These are phyloP conservation scores for Dastarcus helophoroides DNA, from an alignment of 2,888 invertebrate species.

Conservation along the genomic window DNA sequence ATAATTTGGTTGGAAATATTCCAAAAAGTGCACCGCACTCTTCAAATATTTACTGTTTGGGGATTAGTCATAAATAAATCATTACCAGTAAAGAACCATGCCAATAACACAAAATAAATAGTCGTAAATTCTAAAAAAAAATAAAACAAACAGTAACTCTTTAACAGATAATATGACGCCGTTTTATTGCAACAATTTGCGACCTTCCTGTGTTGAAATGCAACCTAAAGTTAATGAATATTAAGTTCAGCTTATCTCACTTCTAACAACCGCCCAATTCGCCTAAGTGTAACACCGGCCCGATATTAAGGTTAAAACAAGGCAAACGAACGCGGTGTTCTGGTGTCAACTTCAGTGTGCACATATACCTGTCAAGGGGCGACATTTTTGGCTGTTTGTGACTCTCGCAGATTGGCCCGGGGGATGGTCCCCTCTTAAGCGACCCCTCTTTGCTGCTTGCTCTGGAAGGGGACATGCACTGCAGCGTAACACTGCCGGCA, in stretches of 20 bases:
- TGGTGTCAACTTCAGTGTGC: too few species aligned
- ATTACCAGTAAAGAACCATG: not conserved
- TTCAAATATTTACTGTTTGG: too few species aligned
- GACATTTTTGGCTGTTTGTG: conserved; percentile 37
- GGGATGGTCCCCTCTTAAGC: conserved; percentile 35
- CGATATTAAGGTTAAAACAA: too few species aligned
- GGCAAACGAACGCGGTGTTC: too few species aligned
- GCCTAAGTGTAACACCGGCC: too few species aligned
- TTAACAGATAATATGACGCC: not conserved
- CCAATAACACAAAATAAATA: not conserved
- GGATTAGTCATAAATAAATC: not conserved
- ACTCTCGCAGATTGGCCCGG: conserved; percentile 30
- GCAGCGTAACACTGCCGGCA: conserved; percentile 33
- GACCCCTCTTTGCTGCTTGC: conserved; percentile 41
- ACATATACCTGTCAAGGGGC: conserved; percentile 37
- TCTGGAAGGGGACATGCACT: conserved; percentile 33
- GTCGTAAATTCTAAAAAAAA: not conserved
- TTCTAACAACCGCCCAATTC: too few species aligned
- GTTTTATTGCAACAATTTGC: not conserved
- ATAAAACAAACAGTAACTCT: not conserved
- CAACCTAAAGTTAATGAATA: too few species aligned
- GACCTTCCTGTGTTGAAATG: too few species aligned
- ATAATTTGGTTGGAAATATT: too few species aligned
- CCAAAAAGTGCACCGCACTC: too few species aligned
- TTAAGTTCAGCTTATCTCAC: too few species aligned